Conservation (phyloP, 2,797 vertebrate genomes). For the Smutsia gigantea region DNA sequence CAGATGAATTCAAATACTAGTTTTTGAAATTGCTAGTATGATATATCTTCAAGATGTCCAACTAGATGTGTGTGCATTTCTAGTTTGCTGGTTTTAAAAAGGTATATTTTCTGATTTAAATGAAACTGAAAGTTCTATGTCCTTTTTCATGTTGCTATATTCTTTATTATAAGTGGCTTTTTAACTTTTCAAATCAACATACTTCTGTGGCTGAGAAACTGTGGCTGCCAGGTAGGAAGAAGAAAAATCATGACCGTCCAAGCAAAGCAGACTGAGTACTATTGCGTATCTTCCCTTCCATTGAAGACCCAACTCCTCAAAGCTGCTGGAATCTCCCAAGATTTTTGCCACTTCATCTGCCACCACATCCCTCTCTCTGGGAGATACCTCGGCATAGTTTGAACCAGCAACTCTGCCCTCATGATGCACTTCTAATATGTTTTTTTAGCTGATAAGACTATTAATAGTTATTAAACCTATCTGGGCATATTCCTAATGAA, state of each 20-base stretch:
- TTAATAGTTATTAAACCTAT: conserved; percentile 61
- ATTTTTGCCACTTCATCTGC: conserved; percentile 70
- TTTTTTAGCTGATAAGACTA: conserved; percentile 65
- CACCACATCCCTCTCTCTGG: conserved; percentile 64
- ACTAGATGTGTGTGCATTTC: conserved; percentile 53
- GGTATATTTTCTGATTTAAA: conserved; percentile 62
- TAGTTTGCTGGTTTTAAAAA: conserved; percentile 47
- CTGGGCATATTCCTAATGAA: conserved; percentile 55
- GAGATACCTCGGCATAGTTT: conserved; percentile 70
- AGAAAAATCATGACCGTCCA: conserved; percentile 75
- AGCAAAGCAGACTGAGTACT: conserved; percentile 70
- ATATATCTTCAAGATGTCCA: conserved; percentile 60
- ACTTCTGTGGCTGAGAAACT: conserved; percentile 74
- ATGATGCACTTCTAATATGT: conserved; percentile 58
- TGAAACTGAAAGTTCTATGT: conserved; percentile 65
- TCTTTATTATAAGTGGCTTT: conserved; percentile 72
- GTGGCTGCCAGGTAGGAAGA: conserved; percentile 77
- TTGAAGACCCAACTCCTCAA: conserved; percentile 78
- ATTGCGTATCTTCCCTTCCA: conserved; percentile 71
- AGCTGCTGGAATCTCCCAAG: conserved; percentile 69
- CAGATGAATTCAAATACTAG: conserved; percentile 42
- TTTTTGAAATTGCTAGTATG: conserved; percentile 51
- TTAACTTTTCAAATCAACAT: conserved; percentile 74
- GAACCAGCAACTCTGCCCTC: conserved; percentile 65
- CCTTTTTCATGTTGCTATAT: conserved; percentile 69